Evolutionary conservation across 2,797 vertebrate species (phyloP).

Genomic region (Mico argentatus): DNA sequence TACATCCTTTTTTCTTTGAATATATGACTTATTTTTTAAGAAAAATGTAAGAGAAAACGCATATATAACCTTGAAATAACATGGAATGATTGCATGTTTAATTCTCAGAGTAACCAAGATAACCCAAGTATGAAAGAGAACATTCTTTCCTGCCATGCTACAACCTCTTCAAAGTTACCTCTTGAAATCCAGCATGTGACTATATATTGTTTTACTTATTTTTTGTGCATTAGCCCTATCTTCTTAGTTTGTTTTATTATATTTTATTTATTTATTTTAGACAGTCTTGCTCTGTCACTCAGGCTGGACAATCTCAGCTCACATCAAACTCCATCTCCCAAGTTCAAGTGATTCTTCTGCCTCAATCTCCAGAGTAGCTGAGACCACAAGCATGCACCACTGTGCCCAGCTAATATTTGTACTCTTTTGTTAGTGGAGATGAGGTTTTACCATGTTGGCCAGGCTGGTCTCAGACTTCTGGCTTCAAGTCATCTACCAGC

Average conservation of each 20-base stretch:
- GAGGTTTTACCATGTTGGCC: neutral
- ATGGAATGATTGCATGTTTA: neutral
- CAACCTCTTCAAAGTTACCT: neutral
- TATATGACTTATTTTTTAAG: slow-evolving; percentile 1
- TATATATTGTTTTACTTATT: neutral
- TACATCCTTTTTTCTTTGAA: neutral
- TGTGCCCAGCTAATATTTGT: neutral
- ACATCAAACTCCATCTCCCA: neutral
- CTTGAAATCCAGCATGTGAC: neutral
- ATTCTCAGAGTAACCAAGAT: neutral
- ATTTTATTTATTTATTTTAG: neutral
- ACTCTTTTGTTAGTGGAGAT: neutral
- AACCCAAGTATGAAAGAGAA: neutral
- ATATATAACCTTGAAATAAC: neutral
- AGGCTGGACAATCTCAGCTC: neutral
- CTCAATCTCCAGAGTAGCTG: neutral
- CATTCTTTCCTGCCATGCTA: neutral
- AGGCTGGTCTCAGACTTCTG: neutral
- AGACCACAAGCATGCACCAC: neutral
- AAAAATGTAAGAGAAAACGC: neutral
- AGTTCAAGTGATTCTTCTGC: neutral
- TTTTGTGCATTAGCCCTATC: neutral
- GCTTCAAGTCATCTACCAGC: neutral
- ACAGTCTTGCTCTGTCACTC: neutral
- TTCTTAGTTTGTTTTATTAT: neutral